phyloP scores from a whole-genome alignment of 2,797 vertebrate genomes.

The Chelon auratus region DNA sequence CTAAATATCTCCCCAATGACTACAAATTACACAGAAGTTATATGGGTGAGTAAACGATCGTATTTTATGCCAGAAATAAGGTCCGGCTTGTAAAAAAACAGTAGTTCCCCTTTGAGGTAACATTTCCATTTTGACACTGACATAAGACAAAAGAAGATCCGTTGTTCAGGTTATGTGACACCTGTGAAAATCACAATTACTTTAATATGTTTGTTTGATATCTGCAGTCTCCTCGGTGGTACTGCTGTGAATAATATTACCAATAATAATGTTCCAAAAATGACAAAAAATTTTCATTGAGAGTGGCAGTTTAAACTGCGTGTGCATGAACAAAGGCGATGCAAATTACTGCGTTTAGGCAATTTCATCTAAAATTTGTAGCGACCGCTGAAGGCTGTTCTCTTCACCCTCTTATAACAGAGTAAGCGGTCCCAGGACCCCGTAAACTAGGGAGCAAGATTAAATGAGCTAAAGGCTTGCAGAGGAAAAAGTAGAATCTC shows the following conservation, averaged over 20 bases:
- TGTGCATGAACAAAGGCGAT: background rate
- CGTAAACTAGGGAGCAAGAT: conserved; percentile 68
- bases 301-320: conserved; percentile 9
- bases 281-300: conserved; percentile 11
- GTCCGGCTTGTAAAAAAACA: no score
- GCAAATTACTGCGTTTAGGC: conserved; percentile 35
- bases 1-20: no score
- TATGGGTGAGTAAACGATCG: no score
- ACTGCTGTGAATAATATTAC: background rate
- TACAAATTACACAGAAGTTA: no score
- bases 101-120: background rate
- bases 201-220: background rate
- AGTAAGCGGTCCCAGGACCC: conserved; percentile 60
- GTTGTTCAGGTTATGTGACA: background rate
- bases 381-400: conserved; percentile 46
- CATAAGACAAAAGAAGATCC: background rate
- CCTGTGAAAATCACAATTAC: background rate
- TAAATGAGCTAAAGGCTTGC: conserved; percentile 72
- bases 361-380: conserved; percentile 34
- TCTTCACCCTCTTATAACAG: conserved; percentile 57
- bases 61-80: no score
- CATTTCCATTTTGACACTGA: background rate
- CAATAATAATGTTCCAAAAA: conserved; percentile 13
- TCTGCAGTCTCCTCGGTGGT: background rate
- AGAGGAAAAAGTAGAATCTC: conserved; percentile 59